These are phyloP conservation scores for Anhinga rufa DNA, from an alignment of 2,113 vertebrate species.

Conservation along the genomic window DNA sequence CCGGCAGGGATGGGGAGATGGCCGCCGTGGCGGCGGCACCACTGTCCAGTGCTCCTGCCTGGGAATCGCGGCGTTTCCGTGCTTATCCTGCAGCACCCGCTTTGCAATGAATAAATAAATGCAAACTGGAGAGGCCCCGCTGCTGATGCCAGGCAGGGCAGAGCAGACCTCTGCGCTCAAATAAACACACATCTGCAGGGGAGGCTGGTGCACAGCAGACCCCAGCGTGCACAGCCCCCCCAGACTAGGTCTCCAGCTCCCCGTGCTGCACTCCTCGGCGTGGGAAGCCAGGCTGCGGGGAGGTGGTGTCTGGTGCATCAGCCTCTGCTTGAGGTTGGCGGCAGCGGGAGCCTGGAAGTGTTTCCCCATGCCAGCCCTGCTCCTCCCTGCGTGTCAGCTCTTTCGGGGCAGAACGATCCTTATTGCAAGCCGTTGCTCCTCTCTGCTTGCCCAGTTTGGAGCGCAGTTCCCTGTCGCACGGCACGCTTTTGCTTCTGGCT, in stretches of 20 bases:
- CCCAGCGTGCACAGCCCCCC: neutral
- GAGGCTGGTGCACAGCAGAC: neutral
- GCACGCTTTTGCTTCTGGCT: neutral
- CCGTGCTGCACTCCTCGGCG: rapidly evolving
- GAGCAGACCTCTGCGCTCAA: neutral
- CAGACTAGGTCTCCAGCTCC: neutral
- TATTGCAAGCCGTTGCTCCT: rapidly evolving
- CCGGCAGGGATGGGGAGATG: neutral
- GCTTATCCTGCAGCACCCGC: neutral
- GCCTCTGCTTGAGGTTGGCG: neutral
- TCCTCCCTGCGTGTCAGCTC: neutral
- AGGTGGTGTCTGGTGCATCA: neutral
- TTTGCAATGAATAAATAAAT: neutral
- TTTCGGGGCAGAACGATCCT: neutral
- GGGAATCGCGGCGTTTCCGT: rapidly evolving
- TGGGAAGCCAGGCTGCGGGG: neutral
- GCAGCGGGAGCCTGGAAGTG: neutral
- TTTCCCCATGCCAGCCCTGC: neutral
- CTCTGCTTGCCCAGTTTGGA: neutral
- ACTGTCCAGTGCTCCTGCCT: neutral
- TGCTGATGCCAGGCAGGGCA: neutral
- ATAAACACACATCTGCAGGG: neutral
- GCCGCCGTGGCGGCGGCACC: too few relatives aligned
- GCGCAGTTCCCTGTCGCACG: neutral
- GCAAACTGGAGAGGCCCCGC: rapidly evolving